Evolutionary conservation across 2,888 invertebrate genomes (phyloP).

Genomic region (Pogonocherus hispidulus): DNA sequence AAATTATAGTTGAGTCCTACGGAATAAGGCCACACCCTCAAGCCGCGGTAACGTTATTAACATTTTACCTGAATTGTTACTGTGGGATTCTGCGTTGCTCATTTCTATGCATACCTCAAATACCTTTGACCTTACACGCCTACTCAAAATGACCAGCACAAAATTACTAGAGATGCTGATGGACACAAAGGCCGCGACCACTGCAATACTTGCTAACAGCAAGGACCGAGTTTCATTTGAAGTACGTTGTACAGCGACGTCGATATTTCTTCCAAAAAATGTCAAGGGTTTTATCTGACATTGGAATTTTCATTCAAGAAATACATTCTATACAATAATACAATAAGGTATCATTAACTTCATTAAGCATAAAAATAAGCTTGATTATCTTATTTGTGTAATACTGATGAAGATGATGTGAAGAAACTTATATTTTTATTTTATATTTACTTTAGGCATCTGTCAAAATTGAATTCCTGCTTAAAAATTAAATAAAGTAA

Average conservation of each 20-base stretch:
- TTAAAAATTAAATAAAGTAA: too few species aligned
- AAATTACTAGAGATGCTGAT: neutral
- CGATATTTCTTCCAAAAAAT: neutral
- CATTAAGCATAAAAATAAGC: too few species aligned
- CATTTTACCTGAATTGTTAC: neutral
- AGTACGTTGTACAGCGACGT: too few species aligned
- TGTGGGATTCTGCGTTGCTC: neutral
- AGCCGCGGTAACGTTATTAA: neutral
- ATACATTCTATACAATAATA: too few species aligned
- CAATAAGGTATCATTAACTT: too few species aligned
- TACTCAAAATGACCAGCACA: neutral
- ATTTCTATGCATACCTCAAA: conserved; percentile 3
- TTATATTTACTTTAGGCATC: too few species aligned
- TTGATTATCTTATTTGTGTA: too few species aligned
- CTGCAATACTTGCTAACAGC: neutral
- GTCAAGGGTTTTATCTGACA: neutral
- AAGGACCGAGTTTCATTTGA: neutral
- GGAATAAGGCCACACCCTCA: neutral
- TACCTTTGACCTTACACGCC: neutral
- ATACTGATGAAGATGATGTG: too few species aligned
- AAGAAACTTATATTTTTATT: too few species aligned
- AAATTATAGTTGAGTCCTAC: too few species aligned
- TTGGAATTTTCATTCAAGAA: neutral
- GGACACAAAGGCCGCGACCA: neutral
- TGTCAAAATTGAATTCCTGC: too few species aligned